A percentile compares a stretch with the other conserved stretches of the same genome.
Conservation (phyloP, 2,113 vertebrate species). For the Paracanthobrama guichenoti region DNA sequence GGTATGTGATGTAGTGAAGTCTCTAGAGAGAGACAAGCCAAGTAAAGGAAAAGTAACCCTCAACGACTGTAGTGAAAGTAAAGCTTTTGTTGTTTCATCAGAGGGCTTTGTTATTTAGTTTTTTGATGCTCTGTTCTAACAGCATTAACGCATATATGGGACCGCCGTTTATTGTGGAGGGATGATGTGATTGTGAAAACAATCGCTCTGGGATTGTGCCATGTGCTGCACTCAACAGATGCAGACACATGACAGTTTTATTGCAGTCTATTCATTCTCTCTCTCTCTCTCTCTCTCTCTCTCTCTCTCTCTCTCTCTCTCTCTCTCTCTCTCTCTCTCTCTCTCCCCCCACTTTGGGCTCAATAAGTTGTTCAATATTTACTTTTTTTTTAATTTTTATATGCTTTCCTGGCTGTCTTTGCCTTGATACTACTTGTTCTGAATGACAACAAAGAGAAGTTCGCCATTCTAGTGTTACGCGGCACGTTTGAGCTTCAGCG, state of each 20-base stretch:
- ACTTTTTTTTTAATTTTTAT: too few relatives aligned
- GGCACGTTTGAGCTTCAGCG: too few relatives aligned
- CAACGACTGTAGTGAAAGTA: background rate
- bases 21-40: background rate
- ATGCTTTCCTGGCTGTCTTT: too few relatives aligned
- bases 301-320: too few relatives aligned
- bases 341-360: too few relatives aligned
- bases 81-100: conserved; percentile 18
- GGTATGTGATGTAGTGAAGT: conserved; percentile 2
- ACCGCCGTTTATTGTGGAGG: background rate
- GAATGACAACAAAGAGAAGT: too few relatives aligned
- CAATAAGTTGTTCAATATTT: too few relatives aligned
- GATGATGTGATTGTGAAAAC: background rate
- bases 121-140: background rate
- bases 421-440: too few relatives aligned
- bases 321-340: too few relatives aligned
- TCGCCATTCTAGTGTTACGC: too few relatives aligned
- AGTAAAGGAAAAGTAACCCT: background rate
- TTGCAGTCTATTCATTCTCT: background rate
- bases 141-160: background rate
- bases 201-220: background rate
- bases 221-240: background rate
- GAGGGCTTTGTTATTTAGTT: background rate
- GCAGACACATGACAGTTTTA: background rate
- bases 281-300: too few relatives aligned